Conservation (phyloP, 2,113 vertebrate species). For the Orcinus orca region DNA sequence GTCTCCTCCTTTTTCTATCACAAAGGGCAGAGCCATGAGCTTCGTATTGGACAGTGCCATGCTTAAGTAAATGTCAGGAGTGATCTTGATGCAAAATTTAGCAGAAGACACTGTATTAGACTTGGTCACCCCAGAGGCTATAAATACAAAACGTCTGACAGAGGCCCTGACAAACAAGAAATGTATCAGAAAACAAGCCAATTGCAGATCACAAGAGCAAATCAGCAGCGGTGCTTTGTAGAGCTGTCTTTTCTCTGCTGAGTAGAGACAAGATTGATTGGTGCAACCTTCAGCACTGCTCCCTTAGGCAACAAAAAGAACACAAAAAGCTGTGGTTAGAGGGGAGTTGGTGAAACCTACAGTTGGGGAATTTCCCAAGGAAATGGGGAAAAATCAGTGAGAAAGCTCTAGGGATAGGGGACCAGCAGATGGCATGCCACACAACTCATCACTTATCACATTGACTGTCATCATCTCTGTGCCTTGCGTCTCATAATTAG, state of each 20-base stretch:
- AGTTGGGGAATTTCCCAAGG: conserved; percentile 43
- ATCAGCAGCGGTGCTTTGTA: conserved; percentile 53
- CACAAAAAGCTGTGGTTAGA: background rate
- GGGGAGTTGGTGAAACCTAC: background rate
- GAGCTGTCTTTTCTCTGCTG: conserved; percentile 59
- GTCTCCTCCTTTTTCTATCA: background rate
- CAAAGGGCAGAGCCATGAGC: background rate
- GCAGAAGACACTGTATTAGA: conserved; percentile 57
- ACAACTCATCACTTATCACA: conserved; percentile 45
- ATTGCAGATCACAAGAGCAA: conserved; percentile 54
- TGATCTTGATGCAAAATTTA: conserved; percentile 61
- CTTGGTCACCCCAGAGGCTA: conserved; percentile 61
- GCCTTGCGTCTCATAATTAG: conserved; percentile 58
- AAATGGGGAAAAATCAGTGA: background rate
- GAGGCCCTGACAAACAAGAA: conserved; percentile 70
- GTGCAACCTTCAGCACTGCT: conserved; percentile 32
- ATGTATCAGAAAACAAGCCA: conserved; percentile 75
- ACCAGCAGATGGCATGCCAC: conserved; percentile 57
- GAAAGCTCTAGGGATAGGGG: conserved; percentile 24
- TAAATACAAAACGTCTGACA: conserved; percentile 70
- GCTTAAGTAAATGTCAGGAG: conserved; percentile 59
- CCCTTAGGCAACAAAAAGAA: conserved; percentile 10
- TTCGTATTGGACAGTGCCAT: background rate
- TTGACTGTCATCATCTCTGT: conserved; percentile 47
- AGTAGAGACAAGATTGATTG: conserved; percentile 75